Evolutionary conservation across 2,113 vertebrate genomes (phyloP), one percentile per base, ranked within the genome.

Genomic region (Colistium nudipinnis): DNA sequence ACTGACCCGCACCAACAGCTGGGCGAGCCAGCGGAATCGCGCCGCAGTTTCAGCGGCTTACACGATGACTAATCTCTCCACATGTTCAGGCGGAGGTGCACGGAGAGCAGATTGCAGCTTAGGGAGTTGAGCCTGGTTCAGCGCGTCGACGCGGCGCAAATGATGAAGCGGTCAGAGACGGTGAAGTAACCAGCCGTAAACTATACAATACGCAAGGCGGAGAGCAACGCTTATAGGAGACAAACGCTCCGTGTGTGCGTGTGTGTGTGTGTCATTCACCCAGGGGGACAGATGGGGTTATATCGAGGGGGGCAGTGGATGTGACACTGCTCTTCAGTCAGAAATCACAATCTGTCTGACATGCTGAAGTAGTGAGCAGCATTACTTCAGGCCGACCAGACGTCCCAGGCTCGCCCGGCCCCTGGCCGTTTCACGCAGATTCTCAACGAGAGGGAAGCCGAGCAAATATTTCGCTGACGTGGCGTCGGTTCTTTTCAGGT

Each of bases 51-150:
- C 72, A 64, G 59, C 66, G 12, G 76, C 71, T 87, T 83, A 88
- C 82, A 78, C 90, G 68, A 78, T 59, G 54, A 74, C 67, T 80
- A 67, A 81, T 78, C 80, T 69, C 67, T 41, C 75, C 61, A 52
- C 69, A 82, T 77, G 72, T 74, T 72, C 70, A 66, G 47, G 56
- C 71, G 16, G 75, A 64, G 74, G 74, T 64, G 62, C 33, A 39
- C 70, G 45, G 62, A 59, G 61, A 84, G 76, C 76, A 74, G 85
- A 88, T 87, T 87, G 83, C 17, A 52, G 70, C 65, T 83, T 74
- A 78, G 48, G 57, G 70, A 79, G 76, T 49, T 14, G 4, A 70
- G 62, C 71, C 35, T 25, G 28, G 1, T 53, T 70, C 60, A 1
- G 24, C 27, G 22, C 49, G 5, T 69, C 72, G 19, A 68, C 85